These are phyloP conservation scores for Acanthornis magna DNA, from an alignment of 2,797 vertebrate genomes.

Conservation along the genomic window DNA sequence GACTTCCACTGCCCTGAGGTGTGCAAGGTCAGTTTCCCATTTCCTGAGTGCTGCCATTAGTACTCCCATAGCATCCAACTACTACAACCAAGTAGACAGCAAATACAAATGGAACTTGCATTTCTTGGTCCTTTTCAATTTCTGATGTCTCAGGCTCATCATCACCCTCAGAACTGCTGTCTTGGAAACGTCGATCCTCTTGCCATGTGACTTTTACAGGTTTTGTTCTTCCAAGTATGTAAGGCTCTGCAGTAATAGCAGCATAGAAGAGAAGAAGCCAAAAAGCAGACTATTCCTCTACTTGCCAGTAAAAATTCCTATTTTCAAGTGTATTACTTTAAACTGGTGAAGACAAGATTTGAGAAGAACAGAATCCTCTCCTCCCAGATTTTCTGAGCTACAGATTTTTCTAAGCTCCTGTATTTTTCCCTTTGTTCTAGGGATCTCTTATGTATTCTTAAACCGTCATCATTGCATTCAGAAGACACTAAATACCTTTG, in stretches of 20 bases:
- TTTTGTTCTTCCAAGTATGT: slow-evolving; percentile 77
- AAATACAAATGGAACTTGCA: slow-evolving; percentile 47
- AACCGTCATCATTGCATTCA: too few relatives aligned
- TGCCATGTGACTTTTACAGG: slow-evolving; percentile 81
- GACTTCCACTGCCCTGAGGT: not conserved
- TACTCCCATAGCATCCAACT: not conserved
- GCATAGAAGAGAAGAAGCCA: too few relatives aligned
- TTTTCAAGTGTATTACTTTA: not conserved
- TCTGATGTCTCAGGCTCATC: slow-evolving; percentile 69
- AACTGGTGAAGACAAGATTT: not conserved
- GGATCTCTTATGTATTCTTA: not conserved
- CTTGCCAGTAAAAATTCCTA: not conserved
- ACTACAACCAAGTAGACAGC: not conserved
- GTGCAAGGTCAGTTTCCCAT: not conserved
- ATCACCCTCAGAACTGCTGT: slow-evolving; percentile 89
- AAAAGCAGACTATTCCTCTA: not conserved
- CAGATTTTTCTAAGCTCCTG: not conserved
- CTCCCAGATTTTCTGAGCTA: not conserved
- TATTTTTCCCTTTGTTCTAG: not conserved
- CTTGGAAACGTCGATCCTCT: slow-evolving; percentile 83
- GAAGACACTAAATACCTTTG: too few relatives aligned
- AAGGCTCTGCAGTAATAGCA: slow-evolving; percentile 72
- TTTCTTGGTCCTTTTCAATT: slow-evolving; percentile 19
- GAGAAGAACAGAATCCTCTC: not conserved
- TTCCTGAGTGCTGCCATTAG: not conserved